Evolutionary conservation across 2,888 invertebrate species (phyloP).

Genomic region (Drosophila testacea): DNA sequence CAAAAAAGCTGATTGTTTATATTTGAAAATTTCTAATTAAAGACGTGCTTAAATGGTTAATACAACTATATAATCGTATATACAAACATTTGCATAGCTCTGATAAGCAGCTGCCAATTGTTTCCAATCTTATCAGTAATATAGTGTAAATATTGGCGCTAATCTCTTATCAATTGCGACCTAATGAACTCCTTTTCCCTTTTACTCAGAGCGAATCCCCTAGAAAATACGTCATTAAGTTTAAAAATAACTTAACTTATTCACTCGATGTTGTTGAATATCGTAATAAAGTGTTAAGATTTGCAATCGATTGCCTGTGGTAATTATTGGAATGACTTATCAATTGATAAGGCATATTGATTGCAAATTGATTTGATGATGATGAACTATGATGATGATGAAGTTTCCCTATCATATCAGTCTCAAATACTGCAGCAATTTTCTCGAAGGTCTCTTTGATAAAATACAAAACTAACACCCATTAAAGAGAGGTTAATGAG

Average conservation of each 20-base stretch:
- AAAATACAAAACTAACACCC: slow-evolving; percentile 37
- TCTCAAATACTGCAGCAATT: slow-evolving; percentile 8
- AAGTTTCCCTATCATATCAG: slow-evolving; percentile 14
- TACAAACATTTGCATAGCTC: slow-evolving; percentile 15
- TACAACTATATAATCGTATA: background rate
- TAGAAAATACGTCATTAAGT: slow-evolving; percentile 5
- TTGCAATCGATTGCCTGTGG: slow-evolving; percentile 11
- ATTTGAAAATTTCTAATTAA: slow-evolving; percentile 33
- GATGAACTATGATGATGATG: slow-evolving; percentile 13
- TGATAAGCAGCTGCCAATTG: slow-evolving; percentile 36
- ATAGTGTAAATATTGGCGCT: slow-evolving; percentile 31
- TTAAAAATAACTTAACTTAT: slow-evolving; percentile 12
- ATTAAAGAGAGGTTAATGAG: slow-evolving; percentile 40
- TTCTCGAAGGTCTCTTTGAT: slow-evolving; percentile 43
- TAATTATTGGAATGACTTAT: slow-evolving; percentile 13
- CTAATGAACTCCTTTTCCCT: background rate
- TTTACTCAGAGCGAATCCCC: background rate
- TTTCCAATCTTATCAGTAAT: slow-evolving; percentile 44
- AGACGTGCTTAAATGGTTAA: slow-evolving; percentile 37
- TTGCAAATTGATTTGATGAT: slow-evolving; percentile 24
- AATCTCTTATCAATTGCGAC: background rate
- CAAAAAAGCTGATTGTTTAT: background rate
- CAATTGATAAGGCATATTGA: slow-evolving; percentile 47
- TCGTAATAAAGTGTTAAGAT: slow-evolving; percentile 31
- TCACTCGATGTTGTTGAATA: slow-evolving; percentile 5